These are phyloP conservation scores for Lithophane semibrunnea DNA, from an alignment of 2,888 invertebrate species.

Conservation along the genomic window DNA sequence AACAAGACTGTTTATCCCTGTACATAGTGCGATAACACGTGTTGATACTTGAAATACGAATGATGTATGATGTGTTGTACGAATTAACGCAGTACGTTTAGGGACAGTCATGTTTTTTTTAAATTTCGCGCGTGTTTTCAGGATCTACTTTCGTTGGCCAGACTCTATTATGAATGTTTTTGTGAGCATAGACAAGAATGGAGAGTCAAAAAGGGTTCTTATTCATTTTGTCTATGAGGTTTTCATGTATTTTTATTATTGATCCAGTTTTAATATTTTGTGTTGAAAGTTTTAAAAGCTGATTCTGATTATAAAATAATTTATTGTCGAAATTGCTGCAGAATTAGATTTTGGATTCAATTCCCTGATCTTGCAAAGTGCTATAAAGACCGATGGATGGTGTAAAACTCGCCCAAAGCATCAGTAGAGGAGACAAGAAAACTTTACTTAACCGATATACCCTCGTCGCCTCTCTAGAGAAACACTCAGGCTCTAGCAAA, in stretches of 20 bases:
- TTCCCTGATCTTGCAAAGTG: not conserved
- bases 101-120: too few species aligned
- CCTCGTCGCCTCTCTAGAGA: too few species aligned
- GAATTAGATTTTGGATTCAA: constrained; percentile 11
- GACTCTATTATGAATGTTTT: not conserved
- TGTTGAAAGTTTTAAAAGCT: not conserved
- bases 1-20: too few species aligned
- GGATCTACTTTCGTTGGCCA: too few species aligned
- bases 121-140: too few species aligned
- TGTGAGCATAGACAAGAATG: not conserved
- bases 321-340: not conserved
- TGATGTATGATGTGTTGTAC: too few species aligned
- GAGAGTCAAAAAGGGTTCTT: too few species aligned
- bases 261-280: not conserved
- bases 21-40: too few species aligned
- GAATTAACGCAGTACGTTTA: too few species aligned
- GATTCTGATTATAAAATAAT: not conserved
- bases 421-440: not conserved
- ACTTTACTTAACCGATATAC: too few species aligned
- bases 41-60: too few species aligned
- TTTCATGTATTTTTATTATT: not conserved
- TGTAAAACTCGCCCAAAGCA: not conserved
- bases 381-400: not conserved
- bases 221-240: not conserved
- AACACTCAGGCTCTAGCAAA: too few species aligned